phyloP scores from a whole-genome alignment of 2,797 vertebrate genomes.

The Chromis chromis region DNA sequence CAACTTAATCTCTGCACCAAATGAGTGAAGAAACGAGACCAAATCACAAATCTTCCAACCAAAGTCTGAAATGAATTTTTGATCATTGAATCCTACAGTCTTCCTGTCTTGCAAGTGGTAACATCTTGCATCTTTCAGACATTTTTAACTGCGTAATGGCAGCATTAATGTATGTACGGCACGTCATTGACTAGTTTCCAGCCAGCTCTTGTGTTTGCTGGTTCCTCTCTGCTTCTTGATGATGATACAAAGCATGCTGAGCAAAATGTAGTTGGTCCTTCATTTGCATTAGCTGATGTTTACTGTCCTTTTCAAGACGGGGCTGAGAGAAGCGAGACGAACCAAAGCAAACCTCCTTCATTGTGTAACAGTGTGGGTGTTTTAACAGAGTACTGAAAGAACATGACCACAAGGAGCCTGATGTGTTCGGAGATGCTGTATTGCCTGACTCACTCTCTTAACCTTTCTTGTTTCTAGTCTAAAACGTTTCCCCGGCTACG shows the following conservation, averaged over 20 bases:
- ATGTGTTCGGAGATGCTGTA: background rate
- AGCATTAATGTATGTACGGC: too few relatives aligned
- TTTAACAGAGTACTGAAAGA: background rate
- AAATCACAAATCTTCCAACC: too few relatives aligned
- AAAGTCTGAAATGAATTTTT: too few relatives aligned
- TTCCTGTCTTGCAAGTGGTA: too few relatives aligned
- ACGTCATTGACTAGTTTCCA: background rate
- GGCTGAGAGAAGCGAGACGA: slow-evolving; percentile 72
- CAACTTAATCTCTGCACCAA: background rate
- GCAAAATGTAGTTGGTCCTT: slow-evolving; percentile 86
- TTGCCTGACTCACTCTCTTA: background rate
- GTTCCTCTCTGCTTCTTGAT: slow-evolving; percentile 72
- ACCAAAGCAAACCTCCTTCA: background rate
- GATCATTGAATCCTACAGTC: too few relatives aligned
- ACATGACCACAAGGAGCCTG: background rate
- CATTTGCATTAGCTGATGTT: slow-evolving; percentile 81
- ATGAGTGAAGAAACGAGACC: too few relatives aligned
- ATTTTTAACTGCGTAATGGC: too few relatives aligned
- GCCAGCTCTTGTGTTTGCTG: background rate
- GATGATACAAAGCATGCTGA: slow-evolving; percentile 75
- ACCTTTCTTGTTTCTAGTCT: slow-evolving; percentile 79
- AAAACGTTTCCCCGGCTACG: slow-evolving; percentile 98
- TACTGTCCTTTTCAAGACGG: slow-evolving; percentile 82
- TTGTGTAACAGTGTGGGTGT: background rate
- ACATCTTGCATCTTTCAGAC: too few relatives aligned